A percentile compares a stretch with the other conserved stretches of the same genome.
Conservation (phyloP, 92 coral and sea anemone species). For the Desmophyllum pertusum region DNA sequence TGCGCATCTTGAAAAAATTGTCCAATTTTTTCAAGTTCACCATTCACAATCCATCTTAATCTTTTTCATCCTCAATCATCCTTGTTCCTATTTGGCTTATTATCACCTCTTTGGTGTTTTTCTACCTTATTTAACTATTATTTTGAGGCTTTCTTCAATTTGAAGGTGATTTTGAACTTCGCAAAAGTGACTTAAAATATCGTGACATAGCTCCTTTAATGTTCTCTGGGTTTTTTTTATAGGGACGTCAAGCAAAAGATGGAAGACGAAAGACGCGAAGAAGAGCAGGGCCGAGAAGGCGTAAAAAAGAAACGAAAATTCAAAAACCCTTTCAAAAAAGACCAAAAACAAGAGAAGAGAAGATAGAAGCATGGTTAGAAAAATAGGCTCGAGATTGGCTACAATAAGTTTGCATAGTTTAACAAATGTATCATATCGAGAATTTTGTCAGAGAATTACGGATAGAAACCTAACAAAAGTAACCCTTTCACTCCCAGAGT, state of each 20-base stretch:
- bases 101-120: too few species aligned
- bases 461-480: neutral
- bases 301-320: conserved; percentile 45
- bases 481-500: too few species aligned
- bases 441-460: neutral
- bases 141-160: too few species aligned
- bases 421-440: neutral
- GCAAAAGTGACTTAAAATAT: too few species aligned
- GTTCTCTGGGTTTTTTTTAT: neutral
- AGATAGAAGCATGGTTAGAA: conserved; percentile 47
- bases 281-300: conserved; percentile 16
- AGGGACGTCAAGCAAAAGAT: conserved; percentile 67
- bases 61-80: too few species aligned
- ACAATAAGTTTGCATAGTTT: neutral
- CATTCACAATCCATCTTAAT: too few species aligned
- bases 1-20: too few species aligned
- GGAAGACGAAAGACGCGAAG: conserved; percentile 49
- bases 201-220: too few species aligned
- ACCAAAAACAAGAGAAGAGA: conserved; percentile 48
- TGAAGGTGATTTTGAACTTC: too few species aligned
- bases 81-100: too few species aligned
- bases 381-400: neutral
- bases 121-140: too few species aligned
- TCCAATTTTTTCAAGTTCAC: too few species aligned
- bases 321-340: conserved; percentile 55